Conservation (phyloP, 2,797 vertebrate species). For the Ficedula albicollis region DNA sequence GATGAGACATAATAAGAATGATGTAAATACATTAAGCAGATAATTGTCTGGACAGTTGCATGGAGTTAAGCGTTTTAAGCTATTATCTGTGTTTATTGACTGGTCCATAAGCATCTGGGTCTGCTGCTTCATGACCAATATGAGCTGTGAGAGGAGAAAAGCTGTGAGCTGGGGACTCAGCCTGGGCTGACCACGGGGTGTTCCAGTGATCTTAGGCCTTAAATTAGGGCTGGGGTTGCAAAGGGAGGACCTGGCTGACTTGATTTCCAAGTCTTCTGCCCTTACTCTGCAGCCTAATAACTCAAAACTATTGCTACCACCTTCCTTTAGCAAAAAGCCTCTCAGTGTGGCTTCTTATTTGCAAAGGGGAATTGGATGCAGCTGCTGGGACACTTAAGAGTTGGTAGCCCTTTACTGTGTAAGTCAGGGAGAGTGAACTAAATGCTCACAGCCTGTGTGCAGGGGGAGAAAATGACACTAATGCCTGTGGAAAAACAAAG, state of each 20-base stretch:
- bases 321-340: neutral
- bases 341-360: neutral
- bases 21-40: constrained; percentile 37
- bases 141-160: neutral
- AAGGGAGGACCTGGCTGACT: neutral
- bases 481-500: constrained; percentile 16
- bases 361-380: neutral
- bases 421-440: neutral
- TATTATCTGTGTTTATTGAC: constrained; percentile 35
- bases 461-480: constrained; percentile 21
- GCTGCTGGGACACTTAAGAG: neutral
- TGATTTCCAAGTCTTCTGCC: neutral
- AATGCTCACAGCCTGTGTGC: neutral
- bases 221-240: neutral
- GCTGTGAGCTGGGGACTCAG: neutral
- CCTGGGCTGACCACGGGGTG: neutral
- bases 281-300: neutral
- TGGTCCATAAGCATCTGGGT: neutral
- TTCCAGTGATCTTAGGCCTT: neutral
- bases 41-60: constrained; percentile 26
- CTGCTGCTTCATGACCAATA: neutral
- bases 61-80: constrained; percentile 10
- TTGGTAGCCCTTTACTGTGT: neutral
- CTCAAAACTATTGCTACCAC: neutral
- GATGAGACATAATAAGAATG: constrained; percentile 13